These are phyloP conservation scores for Scaptomyza hsui DNA, from an alignment of 1,140 invertebrate genomes.

Conservation along the genomic window DNA sequence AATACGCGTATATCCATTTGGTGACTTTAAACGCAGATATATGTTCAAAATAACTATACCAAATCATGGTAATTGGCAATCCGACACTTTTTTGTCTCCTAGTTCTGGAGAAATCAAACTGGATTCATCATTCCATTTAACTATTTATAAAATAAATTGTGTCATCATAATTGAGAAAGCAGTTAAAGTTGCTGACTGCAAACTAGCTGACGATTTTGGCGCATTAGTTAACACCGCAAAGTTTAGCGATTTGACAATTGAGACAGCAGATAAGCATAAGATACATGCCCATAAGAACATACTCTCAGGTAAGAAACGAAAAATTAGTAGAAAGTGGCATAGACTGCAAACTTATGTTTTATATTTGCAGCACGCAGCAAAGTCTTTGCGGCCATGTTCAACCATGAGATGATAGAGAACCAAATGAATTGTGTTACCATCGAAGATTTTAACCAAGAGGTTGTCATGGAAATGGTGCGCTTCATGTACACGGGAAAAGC, in stretches of 20 bases:
- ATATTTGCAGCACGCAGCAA: conserved; percentile 6
- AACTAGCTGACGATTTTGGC: neutral
- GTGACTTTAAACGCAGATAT: too few species aligned
- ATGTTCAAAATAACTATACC: too few species aligned
- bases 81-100: too few species aligned
- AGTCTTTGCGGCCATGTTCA: conserved; percentile 10
- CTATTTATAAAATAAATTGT: too few species aligned
- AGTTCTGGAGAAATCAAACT: too few species aligned
- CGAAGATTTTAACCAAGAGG: neutral
- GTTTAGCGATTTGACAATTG: conserved; percentile 1
- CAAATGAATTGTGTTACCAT: neutral
- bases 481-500: neutral
- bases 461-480: neutral
- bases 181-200: neutral
- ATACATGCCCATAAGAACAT: neutral
- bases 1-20: too few species aligned
- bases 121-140: too few species aligned
- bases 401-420: neutral
- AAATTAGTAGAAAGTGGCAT: too few species aligned
- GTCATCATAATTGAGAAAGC: too few species aligned
- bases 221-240: neutral
- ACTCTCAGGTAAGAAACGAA: neutral
- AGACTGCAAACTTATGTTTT: neutral
- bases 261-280: neutral
- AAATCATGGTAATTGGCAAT: too few species aligned